Conservation (phyloP, 2,888 invertebrate species). For the Nomada ferruginata region DNA sequence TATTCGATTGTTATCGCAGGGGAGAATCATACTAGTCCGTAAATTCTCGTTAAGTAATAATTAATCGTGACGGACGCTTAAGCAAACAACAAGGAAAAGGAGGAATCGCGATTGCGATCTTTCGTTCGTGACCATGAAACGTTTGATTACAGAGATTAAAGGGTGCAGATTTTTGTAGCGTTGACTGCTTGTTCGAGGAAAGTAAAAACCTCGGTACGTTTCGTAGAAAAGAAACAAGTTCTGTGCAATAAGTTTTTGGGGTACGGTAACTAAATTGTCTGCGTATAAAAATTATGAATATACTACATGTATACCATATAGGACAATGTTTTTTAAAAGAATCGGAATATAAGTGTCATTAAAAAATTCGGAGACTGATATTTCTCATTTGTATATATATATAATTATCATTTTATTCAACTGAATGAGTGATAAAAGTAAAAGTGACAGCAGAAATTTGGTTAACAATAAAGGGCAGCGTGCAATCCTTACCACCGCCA, state of each 20-base stretch:
- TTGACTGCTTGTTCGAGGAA: not conserved
- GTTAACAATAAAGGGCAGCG: too few relatives aligned
- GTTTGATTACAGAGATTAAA: constrained; percentile 30
- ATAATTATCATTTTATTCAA: not conserved
- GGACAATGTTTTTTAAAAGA: too few relatives aligned
- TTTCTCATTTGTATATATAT: too few relatives aligned
- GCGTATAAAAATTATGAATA: too few relatives aligned
- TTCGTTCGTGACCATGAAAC: constrained; percentile 22
- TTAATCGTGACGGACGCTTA: constrained; percentile 47
- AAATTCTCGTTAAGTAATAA: constrained; percentile 43
- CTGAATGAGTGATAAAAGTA: not conserved
- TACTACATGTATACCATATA: too few relatives aligned
- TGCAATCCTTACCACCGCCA: too few relatives aligned
- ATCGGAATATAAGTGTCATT: too few relatives aligned
- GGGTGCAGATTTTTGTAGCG: constrained; percentile 22
- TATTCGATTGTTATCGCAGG: constrained; percentile 15
- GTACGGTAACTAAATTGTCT: too few relatives aligned
- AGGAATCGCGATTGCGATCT: constrained; percentile 46
- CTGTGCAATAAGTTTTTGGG: not conserved
- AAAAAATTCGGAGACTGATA: too few relatives aligned
- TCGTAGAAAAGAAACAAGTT: not conserved
- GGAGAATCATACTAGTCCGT: constrained; percentile 23
- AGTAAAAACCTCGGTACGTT: not conserved
- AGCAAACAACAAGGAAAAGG: constrained; percentile 48
- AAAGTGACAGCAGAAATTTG: not conserved